Evolutionary conservation across 2,888 invertebrate genomes (phyloP).

Genomic region (Deroplatys truncata): DNA sequence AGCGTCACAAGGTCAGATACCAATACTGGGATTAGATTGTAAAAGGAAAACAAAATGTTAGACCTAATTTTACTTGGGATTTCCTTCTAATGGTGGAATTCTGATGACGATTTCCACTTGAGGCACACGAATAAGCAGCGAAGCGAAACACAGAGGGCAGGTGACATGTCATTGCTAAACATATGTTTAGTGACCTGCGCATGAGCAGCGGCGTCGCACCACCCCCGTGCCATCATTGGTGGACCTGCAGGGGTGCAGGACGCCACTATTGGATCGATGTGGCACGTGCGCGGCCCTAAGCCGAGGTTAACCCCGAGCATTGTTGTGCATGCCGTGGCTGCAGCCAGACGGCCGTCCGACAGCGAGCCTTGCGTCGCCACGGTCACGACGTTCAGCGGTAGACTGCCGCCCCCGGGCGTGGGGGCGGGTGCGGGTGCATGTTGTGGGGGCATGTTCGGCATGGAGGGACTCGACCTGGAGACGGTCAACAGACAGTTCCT

Average conservation of each 20-base stretch:
- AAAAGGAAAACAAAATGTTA: no score
- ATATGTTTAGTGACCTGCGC: no score
- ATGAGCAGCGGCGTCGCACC: neutral
- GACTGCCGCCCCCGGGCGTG: neutral
- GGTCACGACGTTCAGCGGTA: neutral
- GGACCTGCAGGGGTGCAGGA: neutral
- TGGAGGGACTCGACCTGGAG: slow-evolving; percentile 66
- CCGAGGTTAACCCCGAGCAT: neutral
- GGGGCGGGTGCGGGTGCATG: neutral
- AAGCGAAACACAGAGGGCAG: no score
- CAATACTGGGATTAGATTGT: no score
- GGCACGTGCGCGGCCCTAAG: neutral
- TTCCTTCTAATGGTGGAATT: no score
- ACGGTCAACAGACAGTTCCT: slow-evolving; percentile 64
- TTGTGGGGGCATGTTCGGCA: slow-evolving; percentile 52
- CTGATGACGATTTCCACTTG: no score
- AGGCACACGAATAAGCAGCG: no score
- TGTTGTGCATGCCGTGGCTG: neutral
- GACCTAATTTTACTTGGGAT: no score
- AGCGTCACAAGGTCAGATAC: no score
- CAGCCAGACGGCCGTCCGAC: neutral
- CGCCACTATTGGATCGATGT: neutral
- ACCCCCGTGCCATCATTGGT: neutral
- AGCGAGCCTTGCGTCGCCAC: no score
- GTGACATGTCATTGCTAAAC: no score